Evolutionary conservation across 2,113 vertebrate genomes (phyloP), one percentile per base, ranked within the genome.

Genomic region (Pteronura brasiliensis): DNA sequence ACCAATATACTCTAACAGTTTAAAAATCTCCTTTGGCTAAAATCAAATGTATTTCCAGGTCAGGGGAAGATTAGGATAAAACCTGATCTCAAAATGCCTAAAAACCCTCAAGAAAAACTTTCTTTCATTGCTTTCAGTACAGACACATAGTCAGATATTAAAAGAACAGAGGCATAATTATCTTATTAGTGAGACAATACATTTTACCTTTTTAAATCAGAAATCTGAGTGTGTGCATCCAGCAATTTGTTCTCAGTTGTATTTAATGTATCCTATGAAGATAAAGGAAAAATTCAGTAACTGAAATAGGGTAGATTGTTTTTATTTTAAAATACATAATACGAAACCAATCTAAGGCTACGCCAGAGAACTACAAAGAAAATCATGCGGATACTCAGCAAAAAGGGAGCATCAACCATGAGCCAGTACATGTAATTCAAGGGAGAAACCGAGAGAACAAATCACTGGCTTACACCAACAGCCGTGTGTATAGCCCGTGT

Each of bases 131-230:
- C 2, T 61, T 69, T 93, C 65, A 91, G 86, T 80, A 69, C 1
- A 61, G 34, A 91, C 55, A 87, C 8, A 71, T 36, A 34, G 34
- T 72, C 74, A 87, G 47, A 39, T 65, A 23, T n/a, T 49, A 4
- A 59, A 90, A 91, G 36, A 69, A 83, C 9, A 84, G 17, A 72
- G 23, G n/a, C 25, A 61, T 74, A 47, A 47, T 34, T 67, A 18
- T 29, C 36, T 72, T 59, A 67, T 81, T 0, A 96, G 0, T 6
- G 82, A 95, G 80, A 96, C 25, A 52, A 65, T 59, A 96, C 31
- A 90, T 69, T 97, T 99, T 98, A 99, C 99, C 99, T 99, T 99
- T 99, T 99, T 94, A 99, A 98, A 74, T 99, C 99, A 59, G 99
- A 99, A 94, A 99, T 99, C 98, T 99, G 98, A 29, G 98, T 98